Percentiles rank a stretch among this genome's conserved stretches.
phyloP scores from a whole-genome alignment of 2,888 invertebrate species.

The Electrophaes corylata region DNA sequence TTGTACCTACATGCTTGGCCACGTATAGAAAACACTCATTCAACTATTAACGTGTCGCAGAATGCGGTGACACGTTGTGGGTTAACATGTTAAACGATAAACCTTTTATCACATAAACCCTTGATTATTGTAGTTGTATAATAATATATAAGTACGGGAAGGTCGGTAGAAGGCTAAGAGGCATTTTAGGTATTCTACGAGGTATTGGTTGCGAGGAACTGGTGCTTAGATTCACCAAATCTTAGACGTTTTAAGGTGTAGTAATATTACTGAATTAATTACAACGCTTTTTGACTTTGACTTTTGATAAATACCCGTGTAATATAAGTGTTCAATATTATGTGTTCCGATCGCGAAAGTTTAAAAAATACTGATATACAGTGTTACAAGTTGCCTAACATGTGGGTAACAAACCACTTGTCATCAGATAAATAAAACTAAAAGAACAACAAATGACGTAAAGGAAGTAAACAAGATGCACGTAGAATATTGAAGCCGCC shows the following conservation, averaged over 20 bases:
- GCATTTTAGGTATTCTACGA: too few species aligned
- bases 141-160: too few species aligned
- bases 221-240: too few species aligned
- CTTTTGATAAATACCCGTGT: too few species aligned
- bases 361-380: slow-evolving; percentile 4
- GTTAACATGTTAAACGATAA: slow-evolving; percentile 11
- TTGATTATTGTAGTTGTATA: slow-evolving; percentile 1
- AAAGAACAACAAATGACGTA: slow-evolving; percentile 14
- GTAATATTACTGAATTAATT: too few species aligned
- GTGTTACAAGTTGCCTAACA: slow-evolving; percentile 1
- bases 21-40: slow-evolving; percentile 43
- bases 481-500: slow-evolving; percentile 29
- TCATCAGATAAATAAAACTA: background rate
- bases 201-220: too few species aligned
- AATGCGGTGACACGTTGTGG: slow-evolving; percentile 19
- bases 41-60: slow-evolving; percentile 19
- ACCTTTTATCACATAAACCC: slow-evolving; percentile 12
- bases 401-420: slow-evolving; percentile 9
- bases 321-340: too few species aligned
- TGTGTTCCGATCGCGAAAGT: too few species aligned
- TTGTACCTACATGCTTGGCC: slow-evolving; percentile 56
- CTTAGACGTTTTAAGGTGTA: too few species aligned
- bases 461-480: slow-evolving; percentile 33
- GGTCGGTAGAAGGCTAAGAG: background rate
- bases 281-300: too few species aligned